phyloP scores from a whole-genome alignment of 2,113 vertebrate genomes.

The Herpetotheres cachinnans region DNA sequence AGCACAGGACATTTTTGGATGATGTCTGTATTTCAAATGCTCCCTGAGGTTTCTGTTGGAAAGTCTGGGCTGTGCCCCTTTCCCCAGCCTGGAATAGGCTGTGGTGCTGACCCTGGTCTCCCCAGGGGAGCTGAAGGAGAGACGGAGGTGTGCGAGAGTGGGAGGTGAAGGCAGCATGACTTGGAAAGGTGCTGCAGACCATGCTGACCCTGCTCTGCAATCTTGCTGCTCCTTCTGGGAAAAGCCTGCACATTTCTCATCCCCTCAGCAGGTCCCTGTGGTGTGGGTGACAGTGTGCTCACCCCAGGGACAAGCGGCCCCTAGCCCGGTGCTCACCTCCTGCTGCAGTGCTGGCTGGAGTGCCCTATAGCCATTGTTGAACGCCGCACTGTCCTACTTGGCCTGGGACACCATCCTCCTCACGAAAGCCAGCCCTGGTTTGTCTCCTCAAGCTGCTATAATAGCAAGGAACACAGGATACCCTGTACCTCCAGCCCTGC shows the following conservation, averaged over 20 bases:
- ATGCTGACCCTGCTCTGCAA: background rate
- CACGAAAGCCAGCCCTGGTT: background rate
- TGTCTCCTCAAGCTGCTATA: background rate
- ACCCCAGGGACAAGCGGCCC: background rate
- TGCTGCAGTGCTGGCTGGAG: background rate
- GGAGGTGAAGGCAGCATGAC: background rate
- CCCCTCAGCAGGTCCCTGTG: background rate
- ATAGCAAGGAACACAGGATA: background rate
- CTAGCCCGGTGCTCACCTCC: background rate
- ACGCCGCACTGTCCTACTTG: background rate
- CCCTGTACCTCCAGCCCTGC: background rate
- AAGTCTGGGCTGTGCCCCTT: background rate
- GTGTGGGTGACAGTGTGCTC: background rate
- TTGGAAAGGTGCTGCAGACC: background rate
- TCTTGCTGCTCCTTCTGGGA: background rate
- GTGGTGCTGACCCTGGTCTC: background rate
- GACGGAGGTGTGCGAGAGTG: background rate
- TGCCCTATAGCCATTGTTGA: rapidly evolving
- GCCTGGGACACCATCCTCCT: background rate
- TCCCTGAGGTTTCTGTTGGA: background rate
- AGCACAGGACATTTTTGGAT: background rate
- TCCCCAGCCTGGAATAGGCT: background rate
- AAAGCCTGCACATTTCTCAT: background rate
- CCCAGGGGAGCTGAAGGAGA: background rate
- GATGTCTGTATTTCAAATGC: background rate